A percentile compares a stretch with the other conserved stretches of the same genome.
phyloP scores from a whole-genome alignment of 2,888 invertebrate species.

The Cryptocephalus moraei region DNA sequence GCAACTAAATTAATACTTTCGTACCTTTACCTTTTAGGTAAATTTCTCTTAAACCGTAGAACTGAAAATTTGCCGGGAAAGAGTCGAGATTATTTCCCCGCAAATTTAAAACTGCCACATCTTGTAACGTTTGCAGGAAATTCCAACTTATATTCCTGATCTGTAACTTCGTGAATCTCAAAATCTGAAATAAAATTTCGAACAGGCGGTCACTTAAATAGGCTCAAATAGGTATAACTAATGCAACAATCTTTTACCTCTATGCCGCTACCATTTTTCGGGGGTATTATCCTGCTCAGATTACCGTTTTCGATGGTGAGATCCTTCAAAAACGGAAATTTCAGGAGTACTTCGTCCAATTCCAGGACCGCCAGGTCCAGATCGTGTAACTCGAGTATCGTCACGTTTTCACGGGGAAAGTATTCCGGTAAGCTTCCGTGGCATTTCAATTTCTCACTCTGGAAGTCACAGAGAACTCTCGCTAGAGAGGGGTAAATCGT shows the following conservation, averaged over 20 bases:
- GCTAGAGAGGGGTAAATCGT: too few relatives aligned
- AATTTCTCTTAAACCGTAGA: conserved; percentile 11
- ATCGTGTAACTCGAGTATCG: background rate
- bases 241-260: too few relatives aligned
- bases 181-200: conserved; percentile 14
- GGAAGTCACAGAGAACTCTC: too few relatives aligned
- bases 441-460: background rate
- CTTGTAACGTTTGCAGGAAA: conserved; percentile 18
- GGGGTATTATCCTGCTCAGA: too few relatives aligned
- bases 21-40: conserved; percentile 4
- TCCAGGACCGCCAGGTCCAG: conserved; percentile 6
- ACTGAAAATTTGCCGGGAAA: conserved; percentile 10
- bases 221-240: too few relatives aligned
- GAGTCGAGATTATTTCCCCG: conserved; percentile 17
- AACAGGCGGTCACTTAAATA: too few relatives aligned
- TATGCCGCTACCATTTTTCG: too few relatives aligned
- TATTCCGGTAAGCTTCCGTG: background rate
- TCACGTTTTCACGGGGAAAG: background rate
- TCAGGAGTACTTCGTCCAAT: conserved; percentile 9
- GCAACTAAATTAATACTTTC: background rate
- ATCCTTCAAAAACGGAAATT: conserved; percentile 12
- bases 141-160: conserved; percentile 16
- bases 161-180: conserved; percentile 17
- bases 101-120: conserved; percentile 19
- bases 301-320: conserved; percentile 9